These are phyloP conservation scores for Serranus cabrilla DNA, from an alignment of 2,797 vertebrate species.

Conservation along the genomic window DNA sequence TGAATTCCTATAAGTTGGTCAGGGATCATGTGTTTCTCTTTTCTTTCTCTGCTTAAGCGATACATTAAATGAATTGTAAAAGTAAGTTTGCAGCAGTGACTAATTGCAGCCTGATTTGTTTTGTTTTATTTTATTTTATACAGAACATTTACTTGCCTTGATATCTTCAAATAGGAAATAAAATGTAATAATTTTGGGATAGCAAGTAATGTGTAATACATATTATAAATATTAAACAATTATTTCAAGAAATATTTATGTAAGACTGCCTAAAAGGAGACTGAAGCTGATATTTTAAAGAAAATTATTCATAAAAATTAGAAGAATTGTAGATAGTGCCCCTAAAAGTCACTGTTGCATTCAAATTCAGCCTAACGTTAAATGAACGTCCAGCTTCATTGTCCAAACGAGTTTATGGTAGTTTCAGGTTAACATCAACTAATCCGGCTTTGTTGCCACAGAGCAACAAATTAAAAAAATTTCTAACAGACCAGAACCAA, in stretches of 20 bases:
- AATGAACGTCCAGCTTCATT: not conserved
- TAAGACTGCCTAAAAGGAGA: too few species aligned
- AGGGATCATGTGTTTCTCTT: not conserved
- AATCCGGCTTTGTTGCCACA: not conserved
- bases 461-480: too few species aligned
- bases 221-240: too few species aligned
- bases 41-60: not conserved
- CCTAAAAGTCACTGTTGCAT: not conserved
- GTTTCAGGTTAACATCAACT: not conserved
- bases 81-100: not conserved
- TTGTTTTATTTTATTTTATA: too few species aligned
- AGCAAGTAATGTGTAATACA: too few species aligned
- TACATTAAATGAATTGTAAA: not conserved
- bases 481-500: too few species aligned
- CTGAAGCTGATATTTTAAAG: too few species aligned
- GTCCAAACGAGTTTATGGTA: too few species aligned
- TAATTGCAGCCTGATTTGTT: not conserved
- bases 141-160: not conserved
- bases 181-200: too few species aligned
- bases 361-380: not conserved
- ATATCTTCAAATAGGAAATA: not conserved
- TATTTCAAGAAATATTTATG: too few species aligned
- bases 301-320: too few species aligned
- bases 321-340: not conserved
- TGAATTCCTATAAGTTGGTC: constrained; percentile 13